A percentile compares a stretch with the other conserved stretches of the same genome.
These are phyloP conservation scores for Parauchenoglanis ngamensis DNA, from an alignment of 2,797 vertebrate species.

Conservation along the genomic window DNA sequence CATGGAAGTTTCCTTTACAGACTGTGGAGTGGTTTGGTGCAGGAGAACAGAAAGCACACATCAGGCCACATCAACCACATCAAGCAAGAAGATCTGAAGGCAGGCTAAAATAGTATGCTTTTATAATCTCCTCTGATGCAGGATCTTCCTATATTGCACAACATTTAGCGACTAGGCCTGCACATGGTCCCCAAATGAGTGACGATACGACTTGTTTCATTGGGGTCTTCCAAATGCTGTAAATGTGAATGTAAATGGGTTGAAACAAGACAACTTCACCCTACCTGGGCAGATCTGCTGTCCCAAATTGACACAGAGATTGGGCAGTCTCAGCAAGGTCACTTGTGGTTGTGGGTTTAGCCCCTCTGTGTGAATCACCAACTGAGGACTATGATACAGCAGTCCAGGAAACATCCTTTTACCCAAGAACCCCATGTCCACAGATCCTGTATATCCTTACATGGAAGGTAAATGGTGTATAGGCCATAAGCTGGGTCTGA, in stretches of 20 bases:
- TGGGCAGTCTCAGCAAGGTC: background rate
- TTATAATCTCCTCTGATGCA: background rate
- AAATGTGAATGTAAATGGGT: conserved; percentile 8
- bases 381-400: background rate
- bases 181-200: background rate
- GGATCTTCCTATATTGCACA: background rate
- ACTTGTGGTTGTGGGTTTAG: background rate
- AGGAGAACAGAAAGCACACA: too few relatives aligned
- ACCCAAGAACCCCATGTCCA: background rate
- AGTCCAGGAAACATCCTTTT: background rate
- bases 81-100: too few relatives aligned
- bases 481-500: background rate
- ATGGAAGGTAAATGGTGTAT: background rate
- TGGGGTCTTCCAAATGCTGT: background rate
- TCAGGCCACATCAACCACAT: too few relatives aligned
- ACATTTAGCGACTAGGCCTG: background rate
- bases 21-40: too few relatives aligned
- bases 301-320: background rate
- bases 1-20: too few relatives aligned
- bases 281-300: background rate
- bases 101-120: background rate
- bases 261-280: background rate
- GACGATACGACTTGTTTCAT: background rate
- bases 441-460: background rate
- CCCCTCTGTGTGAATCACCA: background rate